Base-by-base conservation (phyloP, 2,797 vertebrate species). In the Hypotaenidia okinawae region DNA sequence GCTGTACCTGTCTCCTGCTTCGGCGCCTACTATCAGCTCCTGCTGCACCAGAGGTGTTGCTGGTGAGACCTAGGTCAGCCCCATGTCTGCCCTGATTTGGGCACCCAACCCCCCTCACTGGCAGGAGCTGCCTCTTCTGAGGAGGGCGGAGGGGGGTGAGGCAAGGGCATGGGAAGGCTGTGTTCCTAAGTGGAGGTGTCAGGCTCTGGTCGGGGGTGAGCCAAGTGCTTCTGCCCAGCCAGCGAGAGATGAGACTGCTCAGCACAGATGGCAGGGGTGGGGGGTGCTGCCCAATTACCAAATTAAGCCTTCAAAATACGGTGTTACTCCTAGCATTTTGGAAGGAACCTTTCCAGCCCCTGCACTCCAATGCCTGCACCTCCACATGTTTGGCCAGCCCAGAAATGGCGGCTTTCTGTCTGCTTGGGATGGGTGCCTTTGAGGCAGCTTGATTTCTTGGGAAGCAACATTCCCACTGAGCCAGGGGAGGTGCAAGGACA, bases 241-340 rank as follows among this genome's bases (percentile, higher is more conserved):
- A 93, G 90, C 2, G 10, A 87, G 92, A 78, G 59, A 2, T 6
- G 89, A 80, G 76, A 87, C 37, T 0, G 3, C 78, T 82, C 67
- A 7, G 92, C 94, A 93, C 94, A 97, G 94, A 97, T 95, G 90
- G 93, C 70, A 1, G 12, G 47, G 74, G 77, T 1, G 12, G 47
- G 70, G 80, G 77, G 39, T 4, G 39, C 81, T 95, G 90, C 93
- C 88, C 75, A 91, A 32, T 93, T 89, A 94, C 91, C 91, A 94
- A 96, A 97, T 95, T 93, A 93, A 94, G 91, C 91, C 93, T 96
- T 96, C 94, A 92, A 95, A 96, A 94, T 69, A 84, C 1, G 0
- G 41, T 77, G n/a, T 57, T 72, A 90, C 85, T 93, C 62, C 33
- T 64, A 78, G 59, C 16, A 63, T 76, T 93, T 84, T 91, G 77